These are phyloP conservation scores for Oncopodura yosiiana DNA, from an alignment of 1,140 invertebrate species.

Conservation along the genomic window DNA sequence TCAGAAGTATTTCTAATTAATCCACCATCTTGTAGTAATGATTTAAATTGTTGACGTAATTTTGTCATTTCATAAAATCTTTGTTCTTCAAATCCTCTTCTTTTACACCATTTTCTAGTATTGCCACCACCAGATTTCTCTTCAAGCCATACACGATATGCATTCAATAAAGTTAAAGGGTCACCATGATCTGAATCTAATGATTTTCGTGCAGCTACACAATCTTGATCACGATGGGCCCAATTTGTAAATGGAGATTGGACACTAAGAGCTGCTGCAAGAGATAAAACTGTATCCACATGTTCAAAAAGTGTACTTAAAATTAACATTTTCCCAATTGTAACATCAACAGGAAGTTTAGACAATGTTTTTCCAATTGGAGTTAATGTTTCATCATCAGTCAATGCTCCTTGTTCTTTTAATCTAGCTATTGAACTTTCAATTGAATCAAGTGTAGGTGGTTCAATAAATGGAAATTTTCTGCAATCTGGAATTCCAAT, in stretches of 20 bases:
- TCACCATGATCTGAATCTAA: conserved; percentile 91
- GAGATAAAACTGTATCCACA: conserved; percentile 80
- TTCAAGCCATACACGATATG: conserved; percentile 81
- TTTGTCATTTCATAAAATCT: conserved; percentile 94
- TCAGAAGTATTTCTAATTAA: conserved; percentile 51
- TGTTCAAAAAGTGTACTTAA: conserved; percentile 82
- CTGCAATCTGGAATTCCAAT: conserved; percentile 84
- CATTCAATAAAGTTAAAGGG: conserved; percentile 79
- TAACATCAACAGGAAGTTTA: conserved; percentile 85
- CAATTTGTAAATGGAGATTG: conserved; percentile 85
- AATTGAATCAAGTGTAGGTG: conserved; percentile 67
- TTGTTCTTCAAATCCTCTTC: conserved; percentile 85
- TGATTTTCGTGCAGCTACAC: conserved; percentile 55
- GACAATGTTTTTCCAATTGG: conserved; percentile 77
- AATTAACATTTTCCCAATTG: conserved; percentile 91
- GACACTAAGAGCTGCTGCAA: conserved; percentile 85
- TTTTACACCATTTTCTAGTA: conserved; percentile 72
- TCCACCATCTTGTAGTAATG: conserved; percentile 65
- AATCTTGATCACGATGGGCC: conserved; percentile 74
- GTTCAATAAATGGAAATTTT: conserved; percentile 91
- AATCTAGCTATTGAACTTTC: conserved; percentile 77
- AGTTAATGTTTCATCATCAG: conserved; percentile 75
- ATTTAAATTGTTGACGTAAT: conserved; percentile 77
- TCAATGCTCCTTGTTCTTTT: conserved; percentile 82
- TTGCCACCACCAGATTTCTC: conserved; percentile 50